Base-by-base conservation (phyloP, 2,888 invertebrate genomes). In the Craniophora ligustri region DNA sequence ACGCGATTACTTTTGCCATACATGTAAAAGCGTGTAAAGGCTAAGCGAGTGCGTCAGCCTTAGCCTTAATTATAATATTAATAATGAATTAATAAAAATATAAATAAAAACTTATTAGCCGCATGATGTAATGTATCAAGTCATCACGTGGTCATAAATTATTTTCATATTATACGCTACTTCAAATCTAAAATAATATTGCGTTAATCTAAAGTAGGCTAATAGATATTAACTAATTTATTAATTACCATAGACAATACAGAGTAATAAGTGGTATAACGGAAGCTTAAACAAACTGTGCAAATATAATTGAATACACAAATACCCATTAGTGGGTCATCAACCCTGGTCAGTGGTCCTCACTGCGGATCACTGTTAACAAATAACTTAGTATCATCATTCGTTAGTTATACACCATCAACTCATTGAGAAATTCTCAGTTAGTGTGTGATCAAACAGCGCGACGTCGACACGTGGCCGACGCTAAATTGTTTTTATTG, bases 361-460 rank as follows among this genome's bases (percentile, higher is more conserved):
- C 44, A 42, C 41, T 42, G 21, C 42, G 31, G 21, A n/a, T 38
- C 50, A 35, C 35, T 49, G 39, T 50, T 56, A 61, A 63, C 48
- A 57, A 66, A 72, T 72, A 77, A 78, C 73, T 67, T 71, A 55
- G 57, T 65, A 71, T 74, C 53, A 56, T 62, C 53, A 56, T 62
- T 54, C 67, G 66, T 72, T 63, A 67, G 65, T 63, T 56, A 72
- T 76, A 78, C 74, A 79, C 78, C 80, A 82, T 84, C 80, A 81
- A 70, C 75, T 77, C 84, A 83, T 81, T 85, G 77, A 82, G 78
- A 75, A 81, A 54, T 75, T 75, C 78, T 74, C 51, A 28, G 40
- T 82, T 83, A 89, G 88, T 89, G 54, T 81, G 78, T 81, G 82
- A 82, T 81, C 82, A 82, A 85, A 80, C 87, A 81, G 76, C 75